These are phyloP conservation scores for Lasioglossum albipes DNA, from an alignment of 1,140 invertebrate genomes.

Conservation along the genomic window DNA sequence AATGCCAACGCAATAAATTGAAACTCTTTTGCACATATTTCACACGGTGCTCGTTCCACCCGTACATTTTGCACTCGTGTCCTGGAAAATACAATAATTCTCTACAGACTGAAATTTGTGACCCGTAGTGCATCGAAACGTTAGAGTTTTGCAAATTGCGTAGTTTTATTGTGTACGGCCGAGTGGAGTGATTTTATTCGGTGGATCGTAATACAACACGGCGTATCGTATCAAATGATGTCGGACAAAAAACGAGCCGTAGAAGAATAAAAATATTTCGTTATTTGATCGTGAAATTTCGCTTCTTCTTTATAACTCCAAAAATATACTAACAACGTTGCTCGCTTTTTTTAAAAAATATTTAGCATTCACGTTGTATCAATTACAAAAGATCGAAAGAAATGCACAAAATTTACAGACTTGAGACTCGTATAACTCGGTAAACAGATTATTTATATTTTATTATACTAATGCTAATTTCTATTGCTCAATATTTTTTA, in stretches of 20 bases:
- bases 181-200: background rate
- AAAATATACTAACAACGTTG: too few species aligned
- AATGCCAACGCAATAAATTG: slow-evolving; percentile 4
- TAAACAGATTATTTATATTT: too few species aligned
- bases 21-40: slow-evolving; percentile 4
- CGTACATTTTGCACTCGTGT: background rate
- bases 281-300: background rate
- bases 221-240: background rate
- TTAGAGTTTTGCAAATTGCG: background rate
- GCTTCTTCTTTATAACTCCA: background rate
- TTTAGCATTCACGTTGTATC: too few species aligned
- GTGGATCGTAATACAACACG: background rate
- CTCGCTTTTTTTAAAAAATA: background rate
- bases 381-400: too few species aligned
- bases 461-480: too few species aligned
- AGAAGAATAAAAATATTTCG: background rate
- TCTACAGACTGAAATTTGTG: too few species aligned
- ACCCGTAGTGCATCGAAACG: background rate
- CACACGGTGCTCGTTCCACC: background rate
- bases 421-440: too few species aligned
- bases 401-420: too few species aligned
- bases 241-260: background rate
- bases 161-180: background rate
- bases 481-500: too few species aligned
- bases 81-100: slow-evolving; percentile 1